Base-by-base conservation (phyloP, 2,888 invertebrate genomes). In the Morpho deidamia region DNA sequence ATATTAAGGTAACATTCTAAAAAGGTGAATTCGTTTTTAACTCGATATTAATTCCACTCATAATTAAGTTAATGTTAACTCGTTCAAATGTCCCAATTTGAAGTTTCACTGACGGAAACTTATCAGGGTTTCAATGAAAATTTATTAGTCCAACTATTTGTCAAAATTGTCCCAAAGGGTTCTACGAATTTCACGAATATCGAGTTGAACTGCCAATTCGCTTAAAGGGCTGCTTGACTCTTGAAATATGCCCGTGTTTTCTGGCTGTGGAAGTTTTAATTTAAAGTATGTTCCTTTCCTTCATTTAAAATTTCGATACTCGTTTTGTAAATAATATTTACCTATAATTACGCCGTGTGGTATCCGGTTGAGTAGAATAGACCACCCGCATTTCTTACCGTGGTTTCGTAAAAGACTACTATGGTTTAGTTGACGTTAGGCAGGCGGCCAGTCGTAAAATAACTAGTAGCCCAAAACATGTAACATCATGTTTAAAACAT, bases 111-210 rank as follows among this genome's bases (percentile, higher is more conserved):
- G 80, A 79, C 77, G 79, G 69, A 71, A 85, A 83, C 74, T 81
- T 86, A 81, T 79, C 74, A 69, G 69, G 81, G 81, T 80, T 83
- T 84, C 83, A 83, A 83, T 83, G 84, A 78, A 83, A 87, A 87
- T 87, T 83, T 85, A 87, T 87, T 85, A 83, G 79, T 80, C 75
- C 75, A 74, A 87, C 86, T 88, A 87, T 86, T 87, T 83, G 85
- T 87, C 85, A 86, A 81, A 87, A 83, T 84, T 79, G 78, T 80
- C 81, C 82, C 81, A 65, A 76, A 78, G 78, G 84, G 79, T 67
- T 70, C 71, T 66, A 55, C 80, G 78, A 80, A 83, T 83, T 81
- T 80, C 71, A 66, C 77, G 76, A 85, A 81, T 76, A 79, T 80
- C 78, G 69, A 76, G 72, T 77, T 75, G 72, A 78, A 76, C 72